These are phyloP conservation scores for Peucedramus taeniatus DNA, from an alignment of 2,113 vertebrate genomes.

Conservation along the genomic window DNA sequence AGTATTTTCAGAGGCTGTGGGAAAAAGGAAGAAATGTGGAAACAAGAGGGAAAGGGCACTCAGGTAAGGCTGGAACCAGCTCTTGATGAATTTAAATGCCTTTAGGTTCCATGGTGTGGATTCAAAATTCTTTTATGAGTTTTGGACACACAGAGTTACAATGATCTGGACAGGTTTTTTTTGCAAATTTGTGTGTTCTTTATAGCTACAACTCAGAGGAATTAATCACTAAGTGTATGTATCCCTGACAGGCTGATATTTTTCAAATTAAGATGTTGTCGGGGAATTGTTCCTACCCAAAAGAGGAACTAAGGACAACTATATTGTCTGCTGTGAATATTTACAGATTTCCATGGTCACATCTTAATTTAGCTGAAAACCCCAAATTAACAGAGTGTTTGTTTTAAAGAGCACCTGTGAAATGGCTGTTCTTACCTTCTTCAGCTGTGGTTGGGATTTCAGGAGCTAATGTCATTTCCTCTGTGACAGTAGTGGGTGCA, in stretches of 20 bases:
- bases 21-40: background rate
- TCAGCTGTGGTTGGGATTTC: background rate
- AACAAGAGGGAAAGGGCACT: background rate
- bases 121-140: background rate
- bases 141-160: background rate
- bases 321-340: background rate
- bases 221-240: background rate
- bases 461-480: background rate
- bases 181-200: background rate
- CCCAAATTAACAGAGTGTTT: background rate
- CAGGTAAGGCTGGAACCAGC: background rate
- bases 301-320: background rate
- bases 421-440: background rate
- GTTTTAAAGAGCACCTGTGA: background rate
- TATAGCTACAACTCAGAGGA: background rate
- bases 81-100: background rate
- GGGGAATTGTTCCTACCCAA: background rate
- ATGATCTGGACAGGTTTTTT: background rate
- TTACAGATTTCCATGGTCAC: background rate
- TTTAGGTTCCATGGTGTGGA: background rate
- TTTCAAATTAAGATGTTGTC: background rate
- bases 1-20: background rate
- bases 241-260: background rate
- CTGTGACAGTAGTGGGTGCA: background rate
- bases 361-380: background rate